These are phyloP conservation scores for Campoplex nolae DNA, from an alignment of 2,888 invertebrate genomes.

Conservation along the genomic window DNA sequence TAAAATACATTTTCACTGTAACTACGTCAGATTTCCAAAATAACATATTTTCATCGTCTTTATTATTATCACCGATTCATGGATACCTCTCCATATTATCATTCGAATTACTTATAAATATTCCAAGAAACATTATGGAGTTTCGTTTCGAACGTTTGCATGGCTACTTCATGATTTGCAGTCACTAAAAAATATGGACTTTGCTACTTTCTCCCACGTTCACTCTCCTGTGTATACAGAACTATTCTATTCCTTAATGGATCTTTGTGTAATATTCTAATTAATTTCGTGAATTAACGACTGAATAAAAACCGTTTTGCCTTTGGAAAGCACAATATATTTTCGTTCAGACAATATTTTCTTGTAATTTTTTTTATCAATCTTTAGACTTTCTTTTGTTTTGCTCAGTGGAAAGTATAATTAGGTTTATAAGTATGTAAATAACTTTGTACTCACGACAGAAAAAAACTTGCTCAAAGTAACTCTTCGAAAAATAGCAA, in stretches of 20 bases:
- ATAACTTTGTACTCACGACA: no score
- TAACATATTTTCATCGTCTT: background rate
- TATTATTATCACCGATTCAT: background rate
- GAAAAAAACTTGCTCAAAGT: no score
- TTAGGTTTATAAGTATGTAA: no score
- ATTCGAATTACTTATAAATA: background rate
- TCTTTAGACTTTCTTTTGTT: background rate
- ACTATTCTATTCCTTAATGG: no score
- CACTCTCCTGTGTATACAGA: no score
- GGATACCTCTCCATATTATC: background rate
- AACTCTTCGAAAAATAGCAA: background rate
- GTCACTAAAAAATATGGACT: no score
- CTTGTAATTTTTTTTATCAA: background rate
- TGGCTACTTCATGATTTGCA: no score
- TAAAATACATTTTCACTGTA: slow-evolving; percentile 32
- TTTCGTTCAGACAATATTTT: background rate
- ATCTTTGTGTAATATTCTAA: no score
- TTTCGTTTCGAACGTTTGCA: no score
- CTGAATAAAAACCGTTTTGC: background rate
- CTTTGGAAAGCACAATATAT: background rate
- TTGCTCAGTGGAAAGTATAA: background rate
- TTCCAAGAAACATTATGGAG: background rate
- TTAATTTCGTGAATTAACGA: no score
- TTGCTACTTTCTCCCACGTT: no score
- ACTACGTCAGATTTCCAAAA: background rate